These are phyloP conservation scores for Halcyon malimbica DNA, from an alignment of 2,113 vertebrate genomes.

Conservation along the genomic window DNA sequence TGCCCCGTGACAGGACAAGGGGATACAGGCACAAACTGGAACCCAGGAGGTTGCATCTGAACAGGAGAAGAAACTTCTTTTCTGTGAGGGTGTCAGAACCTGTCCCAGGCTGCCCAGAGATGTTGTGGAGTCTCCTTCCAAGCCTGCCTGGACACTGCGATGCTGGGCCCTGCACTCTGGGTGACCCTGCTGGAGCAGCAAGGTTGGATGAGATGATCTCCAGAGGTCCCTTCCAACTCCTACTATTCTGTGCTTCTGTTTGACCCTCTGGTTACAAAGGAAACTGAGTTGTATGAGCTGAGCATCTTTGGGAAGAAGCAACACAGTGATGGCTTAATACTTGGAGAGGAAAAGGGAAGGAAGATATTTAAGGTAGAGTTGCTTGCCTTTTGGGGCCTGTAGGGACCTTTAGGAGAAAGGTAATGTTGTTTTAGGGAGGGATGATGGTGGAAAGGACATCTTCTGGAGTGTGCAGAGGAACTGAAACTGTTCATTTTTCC, in stretches of 20 bases:
- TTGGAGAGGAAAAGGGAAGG: background rate
- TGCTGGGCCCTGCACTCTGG: too few species aligned
- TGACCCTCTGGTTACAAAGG: background rate
- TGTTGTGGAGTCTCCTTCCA: too few species aligned
- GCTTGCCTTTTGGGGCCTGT: background rate
- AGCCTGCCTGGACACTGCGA: too few species aligned
- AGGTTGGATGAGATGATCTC: background rate
- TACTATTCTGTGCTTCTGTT: background rate
- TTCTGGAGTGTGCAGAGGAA: background rate
- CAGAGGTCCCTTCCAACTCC: background rate
- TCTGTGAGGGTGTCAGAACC: background rate
- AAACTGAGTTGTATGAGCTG: background rate
- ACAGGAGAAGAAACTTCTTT: background rate
- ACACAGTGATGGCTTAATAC: background rate
- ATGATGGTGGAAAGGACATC: accelerated
- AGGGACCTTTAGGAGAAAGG: background rate
- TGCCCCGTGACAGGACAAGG: background rate
- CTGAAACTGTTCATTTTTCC: background rate
- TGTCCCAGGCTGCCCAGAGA: too few species aligned
- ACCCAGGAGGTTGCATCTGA: background rate
- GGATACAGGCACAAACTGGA: background rate
- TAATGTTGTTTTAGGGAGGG: background rate
- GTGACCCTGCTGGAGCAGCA: too few species aligned
- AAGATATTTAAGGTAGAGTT: background rate
- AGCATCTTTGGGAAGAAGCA: background rate